These are phyloP conservation scores for Campylomormyrus tamandua DNA, from an alignment of 2,113 vertebrate species.

Conservation along the genomic window DNA sequence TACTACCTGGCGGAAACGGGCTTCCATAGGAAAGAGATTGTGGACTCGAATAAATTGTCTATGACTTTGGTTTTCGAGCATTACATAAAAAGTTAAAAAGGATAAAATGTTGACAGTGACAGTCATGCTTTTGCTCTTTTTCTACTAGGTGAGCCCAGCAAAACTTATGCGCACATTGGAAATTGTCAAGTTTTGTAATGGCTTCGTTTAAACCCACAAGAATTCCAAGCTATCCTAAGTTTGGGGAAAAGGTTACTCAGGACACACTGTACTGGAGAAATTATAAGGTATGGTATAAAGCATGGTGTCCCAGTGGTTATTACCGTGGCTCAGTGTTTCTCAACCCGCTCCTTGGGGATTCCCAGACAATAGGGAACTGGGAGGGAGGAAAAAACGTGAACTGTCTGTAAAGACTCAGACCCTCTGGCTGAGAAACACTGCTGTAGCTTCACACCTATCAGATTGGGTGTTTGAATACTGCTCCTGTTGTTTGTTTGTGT, in stretches of 20 bases:
- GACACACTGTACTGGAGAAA: conserved; percentile 91
- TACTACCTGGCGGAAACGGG: too few relatives aligned
- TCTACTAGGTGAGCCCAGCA: background rate
- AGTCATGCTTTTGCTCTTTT: background rate
- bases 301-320: background rate
- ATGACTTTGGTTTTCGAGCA: background rate
- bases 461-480: background rate
- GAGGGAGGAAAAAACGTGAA: background rate
- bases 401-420: too few relatives aligned
- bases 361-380: background rate
- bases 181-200: conserved; percentile 54
- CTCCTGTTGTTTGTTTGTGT: background rate
- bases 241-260: conserved; percentile 84
- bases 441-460: background rate
- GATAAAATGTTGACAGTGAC: background rate
- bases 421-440: background rate
- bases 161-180: background rate
- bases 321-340: background rate
- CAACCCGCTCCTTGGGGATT: background rate
- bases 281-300: conserved; percentile 67
- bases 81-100: background rate
- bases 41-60: background rate
- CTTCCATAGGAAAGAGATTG: background rate
- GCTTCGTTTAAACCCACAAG: conserved; percentile 77
- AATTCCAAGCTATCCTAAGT: conserved; percentile 70